Conservation (phyloP, 1,140 invertebrate species). For the Eulimnadia texana region DNA sequence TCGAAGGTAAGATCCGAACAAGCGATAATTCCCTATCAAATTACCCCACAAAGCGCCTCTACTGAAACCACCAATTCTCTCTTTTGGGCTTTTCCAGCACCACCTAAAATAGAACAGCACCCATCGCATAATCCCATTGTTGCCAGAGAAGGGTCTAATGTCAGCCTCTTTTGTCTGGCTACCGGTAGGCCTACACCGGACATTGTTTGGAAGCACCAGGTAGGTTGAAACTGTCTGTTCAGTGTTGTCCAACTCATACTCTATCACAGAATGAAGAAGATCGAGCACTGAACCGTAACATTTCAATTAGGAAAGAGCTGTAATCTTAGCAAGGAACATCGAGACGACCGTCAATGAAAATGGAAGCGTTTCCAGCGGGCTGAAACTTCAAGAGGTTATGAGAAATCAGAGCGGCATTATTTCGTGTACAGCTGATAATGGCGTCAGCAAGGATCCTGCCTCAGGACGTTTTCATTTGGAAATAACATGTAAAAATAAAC, state of each 20-base stretch:
- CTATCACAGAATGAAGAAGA: background rate
- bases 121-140: background rate
- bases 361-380: background rate
- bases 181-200: background rate
- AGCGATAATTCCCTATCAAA: background rate
- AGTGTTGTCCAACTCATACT: background rate
- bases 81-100: background rate
- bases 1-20: constrained; percentile 10
- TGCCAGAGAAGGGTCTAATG: background rate
- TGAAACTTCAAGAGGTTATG: background rate
- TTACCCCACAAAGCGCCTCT: background rate
- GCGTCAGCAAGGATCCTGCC: background rate
- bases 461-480: background rate
- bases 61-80: background rate
- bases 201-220: background rate
- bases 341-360: background rate
- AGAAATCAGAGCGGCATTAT: background rate
- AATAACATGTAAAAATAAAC: background rate
- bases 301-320: too few relatives aligned
- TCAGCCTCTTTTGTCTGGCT: background rate
- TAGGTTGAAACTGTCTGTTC: background rate
- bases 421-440: background rate
- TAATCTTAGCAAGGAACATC: too few relatives aligned
- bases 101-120: background rate
- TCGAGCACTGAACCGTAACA: background rate